Conservation (phyloP, 1,140 invertebrate species). For the Colletes latitarsis region DNA sequence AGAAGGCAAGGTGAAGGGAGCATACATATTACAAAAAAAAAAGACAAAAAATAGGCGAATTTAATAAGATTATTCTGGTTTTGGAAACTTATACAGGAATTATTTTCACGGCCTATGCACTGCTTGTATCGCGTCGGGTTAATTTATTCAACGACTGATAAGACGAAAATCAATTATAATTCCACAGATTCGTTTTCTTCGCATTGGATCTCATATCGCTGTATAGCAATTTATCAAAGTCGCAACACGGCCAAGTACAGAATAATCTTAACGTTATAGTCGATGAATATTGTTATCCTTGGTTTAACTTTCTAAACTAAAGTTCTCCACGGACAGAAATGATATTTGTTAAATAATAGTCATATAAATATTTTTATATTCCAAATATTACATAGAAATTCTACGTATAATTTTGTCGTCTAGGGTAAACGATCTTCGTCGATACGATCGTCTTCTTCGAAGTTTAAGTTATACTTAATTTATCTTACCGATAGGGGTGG, state of each 20-base stretch:
- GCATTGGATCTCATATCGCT: background rate
- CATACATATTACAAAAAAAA: slow-evolving; percentile 17
- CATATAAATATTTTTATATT: slow-evolving; percentile 42
- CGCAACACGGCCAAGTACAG: background rate
- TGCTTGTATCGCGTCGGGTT: slow-evolving; percentile 14
- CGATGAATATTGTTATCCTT: background rate
- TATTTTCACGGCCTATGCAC: slow-evolving; percentile 51
- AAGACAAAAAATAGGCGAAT: slow-evolving; percentile 13
- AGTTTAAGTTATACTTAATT: background rate
- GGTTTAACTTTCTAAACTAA: slow-evolving; percentile 1
- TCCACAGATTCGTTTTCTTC: slow-evolving; percentile 7
- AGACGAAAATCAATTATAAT: background rate
- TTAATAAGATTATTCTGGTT: slow-evolving; percentile 35
- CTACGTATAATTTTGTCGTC: background rate
- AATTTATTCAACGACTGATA: slow-evolving; percentile 31
- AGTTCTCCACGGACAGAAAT: background rate
- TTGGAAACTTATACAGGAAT: slow-evolving; percentile 50
- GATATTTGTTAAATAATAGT: slow-evolving; percentile 3
- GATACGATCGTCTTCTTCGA: background rate
- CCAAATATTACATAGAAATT: slow-evolving; percentile 13
- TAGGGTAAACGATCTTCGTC: background rate
- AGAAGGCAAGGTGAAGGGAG: background rate
- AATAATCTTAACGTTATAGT: background rate
- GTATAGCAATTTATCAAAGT: background rate
- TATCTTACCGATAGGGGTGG: background rate